Percentiles rank a stretch among this genome's conserved stretches.
Conservation (phyloP, 53 echinoderm and acorn worm genomes). For the Astropecten irregularis region DNA sequence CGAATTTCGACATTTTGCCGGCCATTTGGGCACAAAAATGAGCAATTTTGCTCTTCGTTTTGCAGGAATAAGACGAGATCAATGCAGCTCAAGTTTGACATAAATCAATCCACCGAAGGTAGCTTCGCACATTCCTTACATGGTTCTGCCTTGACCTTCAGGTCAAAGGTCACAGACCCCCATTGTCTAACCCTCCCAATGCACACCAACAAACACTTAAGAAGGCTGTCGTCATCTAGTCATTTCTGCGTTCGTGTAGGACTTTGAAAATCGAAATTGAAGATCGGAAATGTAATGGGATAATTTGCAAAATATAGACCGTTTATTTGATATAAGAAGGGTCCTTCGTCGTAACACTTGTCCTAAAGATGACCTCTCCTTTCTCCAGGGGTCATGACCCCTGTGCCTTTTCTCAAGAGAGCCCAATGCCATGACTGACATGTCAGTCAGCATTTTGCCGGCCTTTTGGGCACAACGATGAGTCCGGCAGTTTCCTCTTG, state of each 20-base stretch:
- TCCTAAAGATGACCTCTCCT: too few relatives aligned
- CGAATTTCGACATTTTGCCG: constrained; percentile 46
- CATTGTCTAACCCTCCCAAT: constrained; percentile 4
- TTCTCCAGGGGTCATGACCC: constrained; percentile 40
- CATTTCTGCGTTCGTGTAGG: neutral
- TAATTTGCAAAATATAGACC: neutral
- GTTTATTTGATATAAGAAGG: too few relatives aligned
- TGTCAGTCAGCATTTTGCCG: constrained; percentile 43
- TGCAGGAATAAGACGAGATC: neutral
- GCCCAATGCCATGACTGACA: constrained; percentile 22
- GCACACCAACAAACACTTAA: neutral
- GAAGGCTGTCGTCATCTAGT: neutral
- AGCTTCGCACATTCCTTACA: neutral
- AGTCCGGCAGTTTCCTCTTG: neutral
- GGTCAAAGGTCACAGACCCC: constrained; percentile 48
- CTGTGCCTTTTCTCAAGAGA: constrained; percentile 9
- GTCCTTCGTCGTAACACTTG: too few relatives aligned
- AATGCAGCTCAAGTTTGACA: neutral
- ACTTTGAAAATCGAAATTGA: neutral
- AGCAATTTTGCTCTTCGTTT: constrained; percentile 15
- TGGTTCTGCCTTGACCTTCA: neutral
- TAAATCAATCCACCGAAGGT: neutral
- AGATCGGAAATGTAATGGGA: neutral
- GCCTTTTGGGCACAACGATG: constrained; percentile 49
- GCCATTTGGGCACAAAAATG: constrained; percentile 54